Percentiles rank a stretch among this genome's conserved stretches.
Evolutionary conservation across 2,888 invertebrate genomes (phyloP).

Genomic region (Himalopsyche japonica): DNA sequence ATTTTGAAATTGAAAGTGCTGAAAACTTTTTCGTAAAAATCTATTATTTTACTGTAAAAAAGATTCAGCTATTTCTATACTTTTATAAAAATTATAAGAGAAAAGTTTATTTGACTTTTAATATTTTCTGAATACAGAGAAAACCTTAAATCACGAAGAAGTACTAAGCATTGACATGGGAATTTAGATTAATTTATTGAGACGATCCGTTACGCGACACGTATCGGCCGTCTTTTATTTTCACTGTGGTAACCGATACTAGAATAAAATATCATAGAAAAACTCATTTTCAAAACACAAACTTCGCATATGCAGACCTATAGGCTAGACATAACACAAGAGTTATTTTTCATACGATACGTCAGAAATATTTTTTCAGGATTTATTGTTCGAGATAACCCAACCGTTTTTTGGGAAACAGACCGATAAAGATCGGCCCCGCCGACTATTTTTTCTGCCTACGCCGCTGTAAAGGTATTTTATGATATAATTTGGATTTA

Average conservation of each 20-base stretch:
- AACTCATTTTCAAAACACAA: neutral
- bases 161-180: too few species aligned
- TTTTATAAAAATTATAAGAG: too few species aligned
- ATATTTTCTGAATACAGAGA: too few species aligned
- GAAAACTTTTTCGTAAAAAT: too few species aligned
- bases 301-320: neutral
- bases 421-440: slow-evolving; percentile 35
- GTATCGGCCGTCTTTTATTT: neutral
- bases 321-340: slow-evolving; percentile 20
- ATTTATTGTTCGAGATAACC: slow-evolving; percentile 37
- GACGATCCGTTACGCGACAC: neutral
- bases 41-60: too few species aligned
- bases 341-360: slow-evolving; percentile 37
- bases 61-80: too few species aligned
- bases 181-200: neutral
- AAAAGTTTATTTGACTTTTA: too few species aligned
- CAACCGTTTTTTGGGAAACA: slow-evolving; percentile 25
- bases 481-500: slow-evolving; percentile 33
- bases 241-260: neutral
- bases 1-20: too few species aligned
- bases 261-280: neutral
- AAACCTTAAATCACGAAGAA: too few species aligned
- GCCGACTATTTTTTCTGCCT: slow-evolving; percentile 32
- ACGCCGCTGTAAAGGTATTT: slow-evolving; percentile 33
- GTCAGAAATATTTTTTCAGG: slow-evolving; percentile 35